Evolutionary conservation across 2,113 vertebrate species (phyloP).

Genomic region (Telmatochromis brichardi): DNA sequence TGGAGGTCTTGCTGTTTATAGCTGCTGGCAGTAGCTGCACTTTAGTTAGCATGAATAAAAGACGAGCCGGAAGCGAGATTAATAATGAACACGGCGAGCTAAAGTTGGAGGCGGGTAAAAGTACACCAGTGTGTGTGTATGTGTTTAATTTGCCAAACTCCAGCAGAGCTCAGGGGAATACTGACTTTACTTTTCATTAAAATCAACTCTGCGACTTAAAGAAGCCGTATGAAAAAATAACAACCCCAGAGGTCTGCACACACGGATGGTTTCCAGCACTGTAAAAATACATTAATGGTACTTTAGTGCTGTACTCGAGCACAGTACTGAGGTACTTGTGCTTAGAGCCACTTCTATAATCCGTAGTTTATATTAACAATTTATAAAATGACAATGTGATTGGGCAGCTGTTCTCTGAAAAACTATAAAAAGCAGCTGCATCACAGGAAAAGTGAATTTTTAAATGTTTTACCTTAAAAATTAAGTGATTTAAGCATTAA

Average conservation of each 20-base stretch:
- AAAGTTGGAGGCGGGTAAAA: constrained; percentile 25
- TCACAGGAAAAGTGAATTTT: not conserved
- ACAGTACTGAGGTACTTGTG: not conserved
- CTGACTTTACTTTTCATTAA: constrained; percentile 48
- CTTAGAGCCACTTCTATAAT: not conserved
- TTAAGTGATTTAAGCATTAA: not conserved
- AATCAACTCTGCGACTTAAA: constrained; percentile 1
- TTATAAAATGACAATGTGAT: not conserved
- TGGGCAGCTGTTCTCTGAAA: not conserved
- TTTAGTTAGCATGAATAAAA: constrained; percentile 65
- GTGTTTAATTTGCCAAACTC: constrained; percentile 44
- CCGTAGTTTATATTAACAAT: not conserved
- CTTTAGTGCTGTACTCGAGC: not conserved
- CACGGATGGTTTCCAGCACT: not conserved
- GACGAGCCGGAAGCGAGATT: constrained; percentile 37
- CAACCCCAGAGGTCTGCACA: not conserved
- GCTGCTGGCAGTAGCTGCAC: constrained; percentile 37
- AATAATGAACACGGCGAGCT: constrained; percentile 55
- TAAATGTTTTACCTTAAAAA: not conserved
- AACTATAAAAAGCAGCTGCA: not conserved
- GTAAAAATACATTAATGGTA: not conserved
- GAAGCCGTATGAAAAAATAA: not conserved
- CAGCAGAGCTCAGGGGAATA: not conserved
- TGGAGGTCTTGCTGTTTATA: constrained; percentile 1
- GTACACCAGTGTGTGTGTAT: not conserved